Evolutionary conservation across 2,888 invertebrate genomes (phyloP), one percentile per base, ranked within the genome.

Genomic region (Nephrotoma guestfalica): DNA sequence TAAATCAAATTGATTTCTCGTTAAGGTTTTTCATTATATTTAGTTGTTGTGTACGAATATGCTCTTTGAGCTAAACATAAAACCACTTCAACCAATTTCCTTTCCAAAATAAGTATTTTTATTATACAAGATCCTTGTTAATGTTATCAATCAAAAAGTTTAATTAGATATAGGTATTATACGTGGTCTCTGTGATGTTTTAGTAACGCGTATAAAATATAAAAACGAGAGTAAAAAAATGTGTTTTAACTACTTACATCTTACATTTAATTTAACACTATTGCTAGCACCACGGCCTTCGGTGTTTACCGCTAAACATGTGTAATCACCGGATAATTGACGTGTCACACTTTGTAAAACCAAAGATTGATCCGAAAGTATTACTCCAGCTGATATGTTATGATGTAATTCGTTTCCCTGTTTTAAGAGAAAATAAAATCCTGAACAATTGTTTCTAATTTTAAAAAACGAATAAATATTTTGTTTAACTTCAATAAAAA

Each of bases 291-390:
- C 96, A 89, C 95, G 96, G 84, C 97, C 97, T 91, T 97, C 97
- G 87, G 94, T 94, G 91, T 97, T 97, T 87, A 95, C 95, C 43
- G 97, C 97, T 91, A 96, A 93, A 90, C 97, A 97, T 87, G 96
- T 96, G 92, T 97, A 97, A 91, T 96, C 95, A 4, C 97, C 97
- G n/a, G 96, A 96, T 43, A 96, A 95, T 87, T 94, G 94, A 87
- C 96, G 93, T 84, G 95, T 96, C 87, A 97, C 96, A 89, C 95
- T 95, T 91, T 97, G 97, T 87, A 97, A 94, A 6, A 97, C 97
- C 88, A 97, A 92, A 89, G 96, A 96, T 91, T 96, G 96, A 90
- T 97, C 96, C 90, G 96, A 97, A 89, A 97, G 93, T 89, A 97
- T 96, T 87, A 97, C 93, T 51, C 97, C 97, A 11, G 95, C 95